A percentile compares a stretch with the other conserved stretches of the same genome.
phyloP scores from a whole-genome alignment of 2,797 vertebrate genomes.

The Mionectes olivaceus region DNA sequence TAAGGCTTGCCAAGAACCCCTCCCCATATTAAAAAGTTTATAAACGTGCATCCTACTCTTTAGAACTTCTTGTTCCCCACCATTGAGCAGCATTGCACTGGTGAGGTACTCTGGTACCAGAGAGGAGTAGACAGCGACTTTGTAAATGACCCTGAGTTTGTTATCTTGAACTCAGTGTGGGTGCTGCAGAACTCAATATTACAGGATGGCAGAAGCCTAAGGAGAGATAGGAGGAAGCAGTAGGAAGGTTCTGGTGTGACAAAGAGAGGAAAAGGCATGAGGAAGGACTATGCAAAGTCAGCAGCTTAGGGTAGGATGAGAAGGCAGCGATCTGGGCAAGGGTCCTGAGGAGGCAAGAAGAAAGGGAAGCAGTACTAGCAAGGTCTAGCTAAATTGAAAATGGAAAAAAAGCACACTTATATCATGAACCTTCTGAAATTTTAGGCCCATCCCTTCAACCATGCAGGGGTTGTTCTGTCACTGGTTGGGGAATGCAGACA shows the following conservation, averaged over 20 bases:
- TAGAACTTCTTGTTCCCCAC: not conserved
- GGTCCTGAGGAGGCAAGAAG: not conserved
- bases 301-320: not conserved
- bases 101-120: not conserved
- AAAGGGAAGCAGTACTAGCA: not conserved
- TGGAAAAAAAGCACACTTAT: not conserved
- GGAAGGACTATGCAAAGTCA: not conserved
- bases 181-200: not conserved
- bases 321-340: not conserved
- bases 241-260: not conserved
- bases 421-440: not conserved
- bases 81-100: not conserved
- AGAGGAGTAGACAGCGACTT: not conserved
- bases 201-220: not conserved
- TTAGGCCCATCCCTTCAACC: not conserved
- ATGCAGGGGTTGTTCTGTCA: not conserved
- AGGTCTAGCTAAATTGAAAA: not conserved
- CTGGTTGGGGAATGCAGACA: not conserved
- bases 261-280: not conserved
- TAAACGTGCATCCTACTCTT: not conserved
- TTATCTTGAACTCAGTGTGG: rapidly evolving
- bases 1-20: not conserved
- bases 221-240: not conserved
- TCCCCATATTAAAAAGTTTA: not conserved
- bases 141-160: not conserved